A percentile compares a stretch with the other conserved stretches of the same genome.
Evolutionary conservation across 2,888 invertebrate species (phyloP).

Genomic region (Ctenicera cuprea): DNA sequence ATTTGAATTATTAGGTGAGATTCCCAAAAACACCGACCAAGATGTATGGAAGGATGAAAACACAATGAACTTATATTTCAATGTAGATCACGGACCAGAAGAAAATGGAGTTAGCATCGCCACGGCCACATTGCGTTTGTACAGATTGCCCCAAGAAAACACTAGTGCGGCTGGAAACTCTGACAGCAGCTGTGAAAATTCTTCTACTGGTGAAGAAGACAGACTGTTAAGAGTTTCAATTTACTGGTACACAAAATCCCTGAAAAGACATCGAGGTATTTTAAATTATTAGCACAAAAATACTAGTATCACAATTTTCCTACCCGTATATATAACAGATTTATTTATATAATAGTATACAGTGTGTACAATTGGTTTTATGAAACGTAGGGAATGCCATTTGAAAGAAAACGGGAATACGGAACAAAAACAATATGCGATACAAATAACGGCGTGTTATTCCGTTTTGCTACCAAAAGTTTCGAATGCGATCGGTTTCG

Average conservation of each 20-base stretch:
- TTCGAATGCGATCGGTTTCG: too few species aligned
- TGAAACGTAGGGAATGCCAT: too few species aligned
- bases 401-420: too few species aligned
- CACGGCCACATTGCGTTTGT: slow-evolving; percentile 74
- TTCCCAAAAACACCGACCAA: slow-evolving; percentile 75
- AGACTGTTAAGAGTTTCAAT: slow-evolving; percentile 76
- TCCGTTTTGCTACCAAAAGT: too few species aligned
- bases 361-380: too few species aligned
- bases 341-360: too few species aligned
- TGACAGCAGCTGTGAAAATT: slow-evolving; percentile 55
- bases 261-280: slow-evolving; percentile 75
- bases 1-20: slow-evolving; percentile 73
- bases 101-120: slow-evolving; percentile 73
- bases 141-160: slow-evolving; percentile 72
- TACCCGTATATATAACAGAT: too few species aligned
- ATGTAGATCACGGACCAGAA: slow-evolving; percentile 71
- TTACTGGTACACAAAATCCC: slow-evolving; percentile 76
- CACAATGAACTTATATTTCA: slow-evolving; percentile 76
- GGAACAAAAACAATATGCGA: too few species aligned
- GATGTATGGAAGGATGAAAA: slow-evolving; percentile 75
- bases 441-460: too few species aligned
- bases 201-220: slow-evolving; percentile 71
- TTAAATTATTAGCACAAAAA: too few species aligned
- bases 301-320: too few species aligned
- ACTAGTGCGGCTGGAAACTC: slow-evolving; percentile 54